Conservation (phyloP, 2,797 vertebrate species). For the Dermochelys coriacea region DNA sequence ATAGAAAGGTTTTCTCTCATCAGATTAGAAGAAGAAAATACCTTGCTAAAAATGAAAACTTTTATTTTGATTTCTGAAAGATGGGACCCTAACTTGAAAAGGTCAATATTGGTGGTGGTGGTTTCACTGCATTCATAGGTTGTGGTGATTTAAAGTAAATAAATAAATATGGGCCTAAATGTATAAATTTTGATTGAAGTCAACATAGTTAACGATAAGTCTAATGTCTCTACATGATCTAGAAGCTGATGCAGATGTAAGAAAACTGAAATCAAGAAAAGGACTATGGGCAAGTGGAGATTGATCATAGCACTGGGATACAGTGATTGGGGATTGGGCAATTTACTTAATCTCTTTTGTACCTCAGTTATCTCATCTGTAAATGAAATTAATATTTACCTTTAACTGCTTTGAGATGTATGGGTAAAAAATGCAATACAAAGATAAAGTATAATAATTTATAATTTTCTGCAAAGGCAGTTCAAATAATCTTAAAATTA, state of each 20-base stretch:
- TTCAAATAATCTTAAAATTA: slow-evolving; percentile 4
- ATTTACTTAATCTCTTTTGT: slow-evolving; percentile 7
- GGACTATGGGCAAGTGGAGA: not conserved
- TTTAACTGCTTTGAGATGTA: not conserved
- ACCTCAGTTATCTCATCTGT: not conserved
- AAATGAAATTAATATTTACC: not conserved
- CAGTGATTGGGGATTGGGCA: not conserved
- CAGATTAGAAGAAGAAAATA: not conserved
- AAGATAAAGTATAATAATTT: not conserved
- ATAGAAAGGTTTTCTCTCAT: not conserved
- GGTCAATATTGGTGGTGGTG: not conserved
- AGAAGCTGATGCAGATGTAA: slow-evolving; percentile 23
- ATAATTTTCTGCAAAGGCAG: not conserved
- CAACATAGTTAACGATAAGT: not conserved
- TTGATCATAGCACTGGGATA: not conserved
- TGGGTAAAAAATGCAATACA: rapidly evolving
- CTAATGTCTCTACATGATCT: slow-evolving; percentile 43
- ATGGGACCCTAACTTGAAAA: not conserved
- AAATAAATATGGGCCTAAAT: not conserved
- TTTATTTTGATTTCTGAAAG: not conserved
- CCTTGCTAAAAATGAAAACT: not conserved
- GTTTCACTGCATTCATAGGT: not conserved
- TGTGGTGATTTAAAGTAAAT: slow-evolving; percentile 23
- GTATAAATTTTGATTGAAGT: not conserved
- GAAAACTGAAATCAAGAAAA: not conserved